These are phyloP conservation scores for Heterohyrax brucei DNA, from an alignment of 2,797 vertebrate species.

Conservation along the genomic window DNA sequence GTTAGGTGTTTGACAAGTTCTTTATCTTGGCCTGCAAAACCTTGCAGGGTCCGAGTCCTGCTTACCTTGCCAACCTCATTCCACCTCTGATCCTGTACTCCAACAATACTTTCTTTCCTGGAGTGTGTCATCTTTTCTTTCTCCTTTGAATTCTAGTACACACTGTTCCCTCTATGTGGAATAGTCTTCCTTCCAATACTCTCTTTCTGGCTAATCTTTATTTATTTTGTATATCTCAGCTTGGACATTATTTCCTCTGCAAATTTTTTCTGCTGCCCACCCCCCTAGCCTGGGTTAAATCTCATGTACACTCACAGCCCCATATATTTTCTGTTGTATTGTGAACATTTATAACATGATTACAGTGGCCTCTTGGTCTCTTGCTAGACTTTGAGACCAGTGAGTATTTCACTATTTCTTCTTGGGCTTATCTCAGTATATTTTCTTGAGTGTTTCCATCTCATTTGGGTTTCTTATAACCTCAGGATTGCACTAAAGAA, in stretches of 20 bases:
- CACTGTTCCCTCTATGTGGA: not conserved
- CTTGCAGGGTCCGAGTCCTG: not conserved
- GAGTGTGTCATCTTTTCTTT: not conserved
- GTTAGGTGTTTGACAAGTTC: fast-evolving
- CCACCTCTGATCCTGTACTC: not conserved
- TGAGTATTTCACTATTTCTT: not conserved
- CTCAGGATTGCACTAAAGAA: not conserved
- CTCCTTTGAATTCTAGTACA: not conserved
- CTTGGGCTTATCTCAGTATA: not conserved
- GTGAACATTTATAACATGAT: not conserved
- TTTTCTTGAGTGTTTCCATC: constrained; percentile 40
- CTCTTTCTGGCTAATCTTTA: not conserved
- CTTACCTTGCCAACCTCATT: not conserved
- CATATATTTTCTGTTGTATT: not conserved
- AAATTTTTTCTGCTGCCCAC: not conserved
- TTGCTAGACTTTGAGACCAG: not conserved
- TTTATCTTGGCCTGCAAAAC: not conserved
- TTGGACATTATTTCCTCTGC: constrained; percentile 41
- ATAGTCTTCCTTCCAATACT: not conserved
- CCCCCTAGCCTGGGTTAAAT: not conserved
- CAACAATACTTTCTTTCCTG: not conserved
- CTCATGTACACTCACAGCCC: not conserved
- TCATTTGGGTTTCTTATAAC: not conserved
- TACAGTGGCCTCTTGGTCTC: constrained; percentile 20
- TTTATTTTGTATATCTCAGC: not conserved